A percentile compares a stretch with the other conserved stretches of the same genome.
Conservation (phyloP, 1,140 invertebrate species). For the Bombus turneri region DNA sequence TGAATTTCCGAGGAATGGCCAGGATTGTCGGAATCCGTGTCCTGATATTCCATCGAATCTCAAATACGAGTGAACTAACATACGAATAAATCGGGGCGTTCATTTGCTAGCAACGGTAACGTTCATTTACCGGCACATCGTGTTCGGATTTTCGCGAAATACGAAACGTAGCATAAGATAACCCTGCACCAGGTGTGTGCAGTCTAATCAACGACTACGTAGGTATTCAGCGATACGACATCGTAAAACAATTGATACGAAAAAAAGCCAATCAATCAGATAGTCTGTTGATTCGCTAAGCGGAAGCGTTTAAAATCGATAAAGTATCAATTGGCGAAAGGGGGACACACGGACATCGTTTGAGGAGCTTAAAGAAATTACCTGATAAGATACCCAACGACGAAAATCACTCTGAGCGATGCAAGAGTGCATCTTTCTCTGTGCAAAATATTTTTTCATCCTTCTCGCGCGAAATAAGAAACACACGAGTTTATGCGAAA, state of each 20-base stretch:
- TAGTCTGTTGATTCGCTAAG: neutral
- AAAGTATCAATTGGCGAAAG: neutral
- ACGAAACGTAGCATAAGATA: neutral
- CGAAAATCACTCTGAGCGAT: no score
- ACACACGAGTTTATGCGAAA: no score
- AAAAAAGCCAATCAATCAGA: no score
- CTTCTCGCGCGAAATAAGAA: no score
- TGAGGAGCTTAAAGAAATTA: neutral
- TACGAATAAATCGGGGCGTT: neutral
- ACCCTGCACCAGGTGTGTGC: neutral
- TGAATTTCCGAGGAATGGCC: conserved; percentile 55
- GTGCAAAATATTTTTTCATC: no score
- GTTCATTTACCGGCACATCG: neutral
- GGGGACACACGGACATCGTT: no score
- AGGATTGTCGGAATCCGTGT: conserved; percentile 54
- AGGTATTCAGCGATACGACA: no score
- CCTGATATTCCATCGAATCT: conserved; percentile 40
- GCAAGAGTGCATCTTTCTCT: no score
- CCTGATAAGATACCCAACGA: neutral
- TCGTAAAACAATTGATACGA: no score
- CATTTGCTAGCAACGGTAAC: neutral
- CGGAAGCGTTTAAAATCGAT: neutral
- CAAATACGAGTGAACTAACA: neutral
- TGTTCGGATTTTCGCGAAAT: neutral
- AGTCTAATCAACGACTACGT: no score